Conservation (phyloP, 2,888 invertebrate genomes). For the Agrotis clavis region DNA sequence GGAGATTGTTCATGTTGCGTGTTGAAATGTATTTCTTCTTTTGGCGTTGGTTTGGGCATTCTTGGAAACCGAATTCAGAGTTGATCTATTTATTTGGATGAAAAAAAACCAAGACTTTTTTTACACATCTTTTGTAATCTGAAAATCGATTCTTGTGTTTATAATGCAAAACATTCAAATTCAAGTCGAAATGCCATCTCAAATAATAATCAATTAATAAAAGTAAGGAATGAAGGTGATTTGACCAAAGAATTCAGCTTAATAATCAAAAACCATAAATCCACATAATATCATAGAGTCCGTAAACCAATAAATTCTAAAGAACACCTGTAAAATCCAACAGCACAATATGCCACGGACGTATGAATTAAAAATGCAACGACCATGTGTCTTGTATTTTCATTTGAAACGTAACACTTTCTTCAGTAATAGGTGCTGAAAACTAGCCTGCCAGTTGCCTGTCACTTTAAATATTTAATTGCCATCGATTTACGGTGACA, state of each 20-base stretch:
- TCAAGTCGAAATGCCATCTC: no score
- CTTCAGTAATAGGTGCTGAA: slow-evolving; percentile 18
- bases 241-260: not conserved
- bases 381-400: not conserved
- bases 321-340: not conserved
- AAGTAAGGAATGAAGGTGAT: not conserved
- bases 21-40: not conserved
- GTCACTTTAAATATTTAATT: slow-evolving; percentile 47
- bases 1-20: slow-evolving; percentile 29
- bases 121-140: not conserved
- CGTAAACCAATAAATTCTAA: not conserved
- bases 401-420: slow-evolving; percentile 8
- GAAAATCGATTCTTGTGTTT: no score
- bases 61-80: not conserved
- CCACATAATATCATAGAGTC: no score
- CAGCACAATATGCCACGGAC: not conserved
- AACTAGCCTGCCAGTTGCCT: not conserved
- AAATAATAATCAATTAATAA: no score
- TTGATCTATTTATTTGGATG: not conserved
- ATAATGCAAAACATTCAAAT: no score
- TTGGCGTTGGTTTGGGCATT: not conserved
- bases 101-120: not conserved
- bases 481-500: slow-evolving; percentile 32
- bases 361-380: slow-evolving; percentile 19
- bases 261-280: not conserved